A percentile compares a stretch with the other conserved stretches of the same genome.
Conservation (phyloP, 2,113 vertebrate genomes). For the Gallinago undulata region DNA sequence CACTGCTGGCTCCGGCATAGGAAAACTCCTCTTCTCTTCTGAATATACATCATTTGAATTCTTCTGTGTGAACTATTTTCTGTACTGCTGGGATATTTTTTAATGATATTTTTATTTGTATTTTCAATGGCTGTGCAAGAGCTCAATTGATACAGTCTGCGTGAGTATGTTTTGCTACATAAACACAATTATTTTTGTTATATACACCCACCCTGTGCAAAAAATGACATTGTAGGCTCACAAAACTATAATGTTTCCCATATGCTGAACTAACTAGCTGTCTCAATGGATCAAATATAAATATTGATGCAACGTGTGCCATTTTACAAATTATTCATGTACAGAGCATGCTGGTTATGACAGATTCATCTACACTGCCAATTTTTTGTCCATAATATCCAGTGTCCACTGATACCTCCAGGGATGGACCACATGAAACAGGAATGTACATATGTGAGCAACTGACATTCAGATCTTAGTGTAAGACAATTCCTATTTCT, state of each 20-base stretch:
- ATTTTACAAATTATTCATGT: constrained; percentile 48
- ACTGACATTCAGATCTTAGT: not conserved
- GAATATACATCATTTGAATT: constrained; percentile 8
- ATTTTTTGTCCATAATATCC: not conserved
- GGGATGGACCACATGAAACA: constrained; percentile 7
- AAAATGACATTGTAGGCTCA: constrained; percentile 48
- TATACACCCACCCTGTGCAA: constrained; percentile 27
- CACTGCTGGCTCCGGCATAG: constrained; percentile 45
- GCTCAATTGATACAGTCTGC: constrained; percentile 29
- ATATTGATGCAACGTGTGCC: constrained; percentile 38
- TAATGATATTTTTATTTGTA: constrained; percentile 38
- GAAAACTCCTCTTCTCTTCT: constrained; percentile 51
- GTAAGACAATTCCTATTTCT: not conserved
- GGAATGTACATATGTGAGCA: not conserved
- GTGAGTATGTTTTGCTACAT: constrained; percentile 44
- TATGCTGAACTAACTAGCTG: constrained; percentile 30
- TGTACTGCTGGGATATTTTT: constrained; percentile 25
- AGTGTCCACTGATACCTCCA: not conserved
- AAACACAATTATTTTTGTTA: constrained; percentile 54
- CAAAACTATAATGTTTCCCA: constrained; percentile 62
- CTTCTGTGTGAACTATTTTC: constrained; percentile 19
- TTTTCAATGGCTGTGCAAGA: constrained; percentile 43
- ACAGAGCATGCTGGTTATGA: constrained; percentile 1
- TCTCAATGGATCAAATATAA: constrained; percentile 48
- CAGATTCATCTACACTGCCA: constrained; percentile 8